These are phyloP conservation scores for Tillus elongatus DNA, from an alignment of 2,888 invertebrate species.

Conservation along the genomic window DNA sequence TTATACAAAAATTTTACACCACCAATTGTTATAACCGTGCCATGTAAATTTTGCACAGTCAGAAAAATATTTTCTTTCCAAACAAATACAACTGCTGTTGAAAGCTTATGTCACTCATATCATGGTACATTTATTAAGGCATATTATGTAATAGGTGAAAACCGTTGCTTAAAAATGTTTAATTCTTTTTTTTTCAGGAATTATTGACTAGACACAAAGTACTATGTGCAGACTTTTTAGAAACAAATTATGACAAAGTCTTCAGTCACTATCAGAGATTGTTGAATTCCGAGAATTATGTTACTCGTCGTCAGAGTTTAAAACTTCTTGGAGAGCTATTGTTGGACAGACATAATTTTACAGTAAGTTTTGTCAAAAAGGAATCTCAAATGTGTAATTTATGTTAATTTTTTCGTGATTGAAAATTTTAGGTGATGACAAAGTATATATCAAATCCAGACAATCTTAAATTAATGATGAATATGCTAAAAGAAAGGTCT, in stretches of 20 bases:
- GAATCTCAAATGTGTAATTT: too few relatives aligned
- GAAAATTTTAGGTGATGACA: conserved; percentile 78
- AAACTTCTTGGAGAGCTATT: conserved; percentile 95
- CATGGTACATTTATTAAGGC: too few relatives aligned
- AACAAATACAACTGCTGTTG: too few relatives aligned
- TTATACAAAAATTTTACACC: too few relatives aligned
- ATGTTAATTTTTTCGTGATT: too few relatives aligned
- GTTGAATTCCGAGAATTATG: conserved; percentile 98
- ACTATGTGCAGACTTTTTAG: conserved; percentile 95
- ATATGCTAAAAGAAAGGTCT: conserved; percentile 98
- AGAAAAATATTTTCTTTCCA: too few relatives aligned
- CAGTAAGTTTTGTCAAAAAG: conserved; percentile 54
- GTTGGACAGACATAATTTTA: conserved; percentile 98
- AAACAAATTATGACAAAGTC: conserved; percentile 97
- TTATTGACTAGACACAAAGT: conserved; percentile 89
- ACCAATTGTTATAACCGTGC: too few relatives aligned
- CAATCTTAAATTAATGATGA: conserved; percentile 99
- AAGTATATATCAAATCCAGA: conserved; percentile 99
- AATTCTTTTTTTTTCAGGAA: conserved; percentile 55
- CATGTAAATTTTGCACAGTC: too few relatives aligned
- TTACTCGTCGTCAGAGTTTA: conserved; percentile 95
- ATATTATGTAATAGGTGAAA: too few relatives aligned
- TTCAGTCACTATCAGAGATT: conserved; percentile 95
- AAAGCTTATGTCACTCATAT: too few relatives aligned
- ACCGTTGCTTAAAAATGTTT: too few relatives aligned